phyloP scores from a whole-genome alignment of 2,113 vertebrate species.

The Atractosteus spatula region DNA sequence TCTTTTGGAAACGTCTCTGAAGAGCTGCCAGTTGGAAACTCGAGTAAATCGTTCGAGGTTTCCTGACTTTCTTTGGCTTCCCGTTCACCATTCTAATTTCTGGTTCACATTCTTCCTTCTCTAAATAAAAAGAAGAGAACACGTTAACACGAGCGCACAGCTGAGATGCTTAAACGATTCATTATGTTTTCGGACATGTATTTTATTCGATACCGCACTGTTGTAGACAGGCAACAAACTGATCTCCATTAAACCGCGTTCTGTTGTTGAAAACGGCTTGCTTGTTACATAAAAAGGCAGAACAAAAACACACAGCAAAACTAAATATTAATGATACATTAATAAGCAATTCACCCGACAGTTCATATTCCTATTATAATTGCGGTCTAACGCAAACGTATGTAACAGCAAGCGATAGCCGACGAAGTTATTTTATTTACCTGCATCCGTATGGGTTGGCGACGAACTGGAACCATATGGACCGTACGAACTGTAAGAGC shows the following conservation, averaged over 20 bases:
- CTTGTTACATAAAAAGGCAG: background rate
- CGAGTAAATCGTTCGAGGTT: constrained; percentile 96
- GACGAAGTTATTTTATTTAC: constrained; percentile 50
- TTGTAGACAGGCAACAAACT: background rate
- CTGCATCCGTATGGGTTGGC: constrained; percentile 81
- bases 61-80: constrained; percentile 97
- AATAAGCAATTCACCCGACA: background rate
- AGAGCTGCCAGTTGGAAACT: constrained; percentile 96
- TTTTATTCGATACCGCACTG: background rate
- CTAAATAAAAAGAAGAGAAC: constrained; percentile 53
- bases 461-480: constrained; percentile 80
- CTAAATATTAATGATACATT: background rate
- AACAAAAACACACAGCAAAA: background rate
- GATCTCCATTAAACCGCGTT: too few species aligned
- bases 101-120: constrained; percentile 93
- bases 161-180: background rate
- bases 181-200: background rate
- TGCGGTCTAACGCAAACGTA: too few species aligned
- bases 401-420: too few species aligned
- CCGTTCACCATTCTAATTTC: constrained; percentile 96
- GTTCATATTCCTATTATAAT: background rate
- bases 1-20: constrained; percentile 94
- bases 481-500: constrained; percentile 80
- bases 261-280: background rate
- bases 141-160: background rate